These are phyloP conservation scores for Cyclina sinensis DNA, from an alignment of 1,140 invertebrate genomes.

Conservation along the genomic window DNA sequence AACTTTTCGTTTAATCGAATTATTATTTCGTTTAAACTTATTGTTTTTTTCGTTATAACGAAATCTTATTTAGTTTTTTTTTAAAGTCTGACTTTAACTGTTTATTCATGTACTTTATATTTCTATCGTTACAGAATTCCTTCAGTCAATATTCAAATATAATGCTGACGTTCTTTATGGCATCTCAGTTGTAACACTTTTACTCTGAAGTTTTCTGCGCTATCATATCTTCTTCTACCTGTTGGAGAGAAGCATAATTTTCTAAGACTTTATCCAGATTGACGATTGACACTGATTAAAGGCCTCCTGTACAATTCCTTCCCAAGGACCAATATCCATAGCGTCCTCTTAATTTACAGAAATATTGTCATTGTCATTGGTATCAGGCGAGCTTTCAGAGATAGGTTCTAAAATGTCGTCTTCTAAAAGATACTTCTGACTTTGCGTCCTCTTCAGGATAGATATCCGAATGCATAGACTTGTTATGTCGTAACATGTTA, in stretches of 20 bases:
- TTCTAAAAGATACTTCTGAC: not conserved
- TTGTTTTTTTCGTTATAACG: no score
- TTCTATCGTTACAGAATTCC: no score
- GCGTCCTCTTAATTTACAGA: not conserved
- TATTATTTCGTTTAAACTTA: no score
- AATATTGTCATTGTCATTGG: not conserved
- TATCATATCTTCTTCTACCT: not conserved
- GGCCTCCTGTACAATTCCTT: not conserved
- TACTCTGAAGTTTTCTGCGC: not conserved
- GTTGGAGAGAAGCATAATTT: not conserved
- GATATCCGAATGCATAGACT: not conserved
- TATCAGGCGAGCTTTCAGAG: not conserved
- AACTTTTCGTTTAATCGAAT: no score
- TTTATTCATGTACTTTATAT: no score
- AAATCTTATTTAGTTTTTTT: no score
- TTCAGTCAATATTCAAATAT: no score
- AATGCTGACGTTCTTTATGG: no score
- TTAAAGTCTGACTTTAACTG: no score
- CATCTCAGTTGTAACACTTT: no score
- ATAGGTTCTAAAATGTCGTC: not conserved
- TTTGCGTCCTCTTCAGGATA: not conserved
- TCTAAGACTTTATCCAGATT: not conserved
- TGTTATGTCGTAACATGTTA: no score
- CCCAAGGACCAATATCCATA: conserved; percentile 26
- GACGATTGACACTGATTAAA: conserved; percentile 26